A percentile compares a stretch with the other conserved stretches of the same genome.
These are phyloP conservation scores for Spinus pinus DNA, from an alignment of 2,797 vertebrate species.

Conservation along the genomic window DNA sequence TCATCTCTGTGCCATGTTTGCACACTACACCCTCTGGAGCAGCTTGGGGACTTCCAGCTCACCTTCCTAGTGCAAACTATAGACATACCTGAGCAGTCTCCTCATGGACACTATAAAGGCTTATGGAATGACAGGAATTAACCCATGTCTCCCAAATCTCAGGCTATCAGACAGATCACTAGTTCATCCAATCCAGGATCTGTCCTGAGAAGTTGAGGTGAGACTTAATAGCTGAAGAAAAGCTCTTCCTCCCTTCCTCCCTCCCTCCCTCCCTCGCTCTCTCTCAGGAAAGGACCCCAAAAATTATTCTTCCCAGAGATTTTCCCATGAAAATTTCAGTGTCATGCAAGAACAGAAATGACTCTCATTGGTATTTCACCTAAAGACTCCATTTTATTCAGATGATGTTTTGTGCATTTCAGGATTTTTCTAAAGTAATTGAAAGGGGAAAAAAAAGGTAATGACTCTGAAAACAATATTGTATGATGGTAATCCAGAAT, in stretches of 20 bases:
- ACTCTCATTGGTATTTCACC: not conserved
- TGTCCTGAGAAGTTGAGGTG: not conserved
- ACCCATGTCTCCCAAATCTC: not conserved
- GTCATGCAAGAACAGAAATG: not conserved
- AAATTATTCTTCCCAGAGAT: not conserved
- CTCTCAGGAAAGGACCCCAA: not conserved
- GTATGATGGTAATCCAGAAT: conserved; percentile 12
- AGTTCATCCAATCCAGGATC: not conserved
- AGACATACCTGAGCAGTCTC: not conserved
- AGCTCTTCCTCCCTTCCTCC: not conserved
- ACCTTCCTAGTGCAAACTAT: not conserved
- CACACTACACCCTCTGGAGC: accelerated
- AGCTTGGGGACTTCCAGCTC: not conserved
- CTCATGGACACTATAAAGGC: not conserved
- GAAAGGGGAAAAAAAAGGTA: not conserved
- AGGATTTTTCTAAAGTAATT: conserved; percentile 11
- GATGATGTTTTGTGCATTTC: not conserved
- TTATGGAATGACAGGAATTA: not conserved
- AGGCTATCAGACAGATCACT: not conserved
- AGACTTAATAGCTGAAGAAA: not conserved
- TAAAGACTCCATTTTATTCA: not conserved
- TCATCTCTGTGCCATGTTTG: not conserved
- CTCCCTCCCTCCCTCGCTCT: too few relatives aligned
- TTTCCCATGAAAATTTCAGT: not conserved
- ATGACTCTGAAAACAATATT: conserved; percentile 18